These are phyloP conservation scores for Gnatocerus cornutus DNA, from an alignment of 2,888 invertebrate genomes.

Conservation along the genomic window DNA sequence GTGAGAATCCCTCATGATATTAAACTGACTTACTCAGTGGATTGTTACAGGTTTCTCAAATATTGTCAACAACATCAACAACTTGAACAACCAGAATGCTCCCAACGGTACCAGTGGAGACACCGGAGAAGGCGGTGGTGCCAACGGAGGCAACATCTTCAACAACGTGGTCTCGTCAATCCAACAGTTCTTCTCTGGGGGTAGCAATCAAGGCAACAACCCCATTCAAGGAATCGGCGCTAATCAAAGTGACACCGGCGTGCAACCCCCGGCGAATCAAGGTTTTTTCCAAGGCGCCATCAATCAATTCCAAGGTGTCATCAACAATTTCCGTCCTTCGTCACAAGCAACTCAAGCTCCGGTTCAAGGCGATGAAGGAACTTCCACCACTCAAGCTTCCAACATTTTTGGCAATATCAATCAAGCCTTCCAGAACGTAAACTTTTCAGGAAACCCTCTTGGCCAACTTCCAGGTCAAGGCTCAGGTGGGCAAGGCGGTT, in stretches of 20 bases:
- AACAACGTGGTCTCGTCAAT: conserved; percentile 25
- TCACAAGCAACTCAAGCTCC: not conserved
- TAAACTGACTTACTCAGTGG: not conserved
- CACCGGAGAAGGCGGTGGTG: conserved; percentile 7
- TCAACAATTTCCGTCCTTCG: conserved; percentile 35
- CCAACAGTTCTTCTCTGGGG: conserved; percentile 27
- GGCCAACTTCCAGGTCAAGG: not conserved
- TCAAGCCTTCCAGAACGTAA: conserved; percentile 32
- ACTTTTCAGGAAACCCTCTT: not conserved
- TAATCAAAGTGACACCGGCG: conserved; percentile 44
- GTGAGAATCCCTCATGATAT: not conserved
- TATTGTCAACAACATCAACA: conserved; percentile 37
- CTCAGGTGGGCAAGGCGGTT: not conserved
- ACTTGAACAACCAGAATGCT: conserved; percentile 9
- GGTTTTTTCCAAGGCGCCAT: conserved; percentile 33
- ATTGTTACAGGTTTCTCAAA: conserved; percentile 24
- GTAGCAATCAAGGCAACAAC: not conserved
- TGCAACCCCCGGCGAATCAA: conserved; percentile 18
- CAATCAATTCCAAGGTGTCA: conserved; percentile 41
- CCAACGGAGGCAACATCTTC: conserved; percentile 25
- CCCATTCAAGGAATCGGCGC: conserved; percentile 9
- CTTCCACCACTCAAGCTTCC: conserved; percentile 8
- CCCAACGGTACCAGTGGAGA: conserved; percentile 19
- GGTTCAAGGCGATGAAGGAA: conserved; percentile 42
- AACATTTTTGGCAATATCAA: conserved; percentile 41